Evolutionary conservation across 1,140 invertebrate species (phyloP).

Genomic region (Euborellia annulipes): DNA sequence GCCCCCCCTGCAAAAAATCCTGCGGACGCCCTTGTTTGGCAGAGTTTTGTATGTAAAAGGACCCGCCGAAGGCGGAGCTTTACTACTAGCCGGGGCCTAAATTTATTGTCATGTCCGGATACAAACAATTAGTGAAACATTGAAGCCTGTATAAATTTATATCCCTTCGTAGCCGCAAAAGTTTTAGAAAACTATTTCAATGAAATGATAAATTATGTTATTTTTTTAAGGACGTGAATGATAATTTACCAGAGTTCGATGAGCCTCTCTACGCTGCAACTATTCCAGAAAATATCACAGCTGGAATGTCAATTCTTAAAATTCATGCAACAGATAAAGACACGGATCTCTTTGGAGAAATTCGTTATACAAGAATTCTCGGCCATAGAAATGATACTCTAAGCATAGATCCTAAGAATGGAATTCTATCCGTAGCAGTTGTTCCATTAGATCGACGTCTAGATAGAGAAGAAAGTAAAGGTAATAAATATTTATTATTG

Average conservation of each 20-base stretch:
- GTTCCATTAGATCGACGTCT: slow-evolving; percentile 33
- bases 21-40: too few species aligned
- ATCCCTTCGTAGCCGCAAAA: too few species aligned
- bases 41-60: too few species aligned
- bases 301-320: slow-evolving; percentile 36
- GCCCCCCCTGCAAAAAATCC: too few species aligned
- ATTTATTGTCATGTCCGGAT: too few species aligned
- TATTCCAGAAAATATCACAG: slow-evolving; percentile 60
- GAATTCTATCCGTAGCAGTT: slow-evolving; percentile 54
- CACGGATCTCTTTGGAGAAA: slow-evolving; percentile 47
- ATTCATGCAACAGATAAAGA: slow-evolving; percentile 58
- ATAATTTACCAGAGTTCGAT: slow-evolving; percentile 71
- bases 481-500: slow-evolving; percentile 14
- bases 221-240: slow-evolving; percentile 80
- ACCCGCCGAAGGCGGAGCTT: too few species aligned
- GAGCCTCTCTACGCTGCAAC: slow-evolving; percentile 52
- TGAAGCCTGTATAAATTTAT: too few species aligned
- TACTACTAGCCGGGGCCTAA: too few species aligned
- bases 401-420: slow-evolving; percentile 57
- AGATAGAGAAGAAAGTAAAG: slow-evolving; percentile 61
- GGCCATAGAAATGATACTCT: slow-evolving; percentile 60
- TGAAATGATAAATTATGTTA: too few species aligned
- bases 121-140: too few species aligned
- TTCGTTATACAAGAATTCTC: slow-evolving; percentile 58
- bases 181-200: too few species aligned